Conservation (phyloP, 2,113 vertebrate genomes). For the Onychostruthus taczanowskii region DNA sequence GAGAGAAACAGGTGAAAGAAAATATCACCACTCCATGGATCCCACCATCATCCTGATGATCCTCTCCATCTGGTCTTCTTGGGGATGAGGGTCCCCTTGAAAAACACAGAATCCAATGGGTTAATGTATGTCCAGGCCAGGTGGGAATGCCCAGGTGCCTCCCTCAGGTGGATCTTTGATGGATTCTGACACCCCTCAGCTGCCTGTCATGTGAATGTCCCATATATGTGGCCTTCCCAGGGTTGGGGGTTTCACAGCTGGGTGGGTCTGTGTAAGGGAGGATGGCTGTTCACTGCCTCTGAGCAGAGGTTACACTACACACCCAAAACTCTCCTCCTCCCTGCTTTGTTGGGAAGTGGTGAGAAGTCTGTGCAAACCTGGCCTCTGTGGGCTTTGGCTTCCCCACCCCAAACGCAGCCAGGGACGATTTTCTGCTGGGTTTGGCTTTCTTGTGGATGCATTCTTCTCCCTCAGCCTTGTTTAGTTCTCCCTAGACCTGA, state of each 20-base stretch:
- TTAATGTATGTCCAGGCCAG: neutral
- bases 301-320: neutral
- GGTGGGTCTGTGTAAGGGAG: neutral
- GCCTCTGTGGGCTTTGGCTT: neutral
- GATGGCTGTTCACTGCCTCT: neutral
- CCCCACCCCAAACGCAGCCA: neutral
- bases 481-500: neutral
- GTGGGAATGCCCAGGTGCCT: neutral
- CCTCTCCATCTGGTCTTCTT: neutral
- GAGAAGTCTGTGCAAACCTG: neutral
- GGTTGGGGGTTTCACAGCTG: neutral
- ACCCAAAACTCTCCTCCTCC: neutral
- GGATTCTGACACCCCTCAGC: neutral
- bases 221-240: rapidly evolving
- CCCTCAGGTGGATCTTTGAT: neutral
- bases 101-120: neutral
- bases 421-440: neutral
- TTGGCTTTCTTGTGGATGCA: neutral
- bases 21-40: neutral
- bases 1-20: too few relatives aligned
- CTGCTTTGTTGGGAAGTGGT: neutral
- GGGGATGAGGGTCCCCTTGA: neutral
- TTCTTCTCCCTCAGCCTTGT: neutral
- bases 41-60: neutral
- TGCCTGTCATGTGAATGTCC: neutral